These are phyloP conservation scores for Noctua janthe DNA, from an alignment of 2,888 invertebrate species.

Conservation along the genomic window DNA sequence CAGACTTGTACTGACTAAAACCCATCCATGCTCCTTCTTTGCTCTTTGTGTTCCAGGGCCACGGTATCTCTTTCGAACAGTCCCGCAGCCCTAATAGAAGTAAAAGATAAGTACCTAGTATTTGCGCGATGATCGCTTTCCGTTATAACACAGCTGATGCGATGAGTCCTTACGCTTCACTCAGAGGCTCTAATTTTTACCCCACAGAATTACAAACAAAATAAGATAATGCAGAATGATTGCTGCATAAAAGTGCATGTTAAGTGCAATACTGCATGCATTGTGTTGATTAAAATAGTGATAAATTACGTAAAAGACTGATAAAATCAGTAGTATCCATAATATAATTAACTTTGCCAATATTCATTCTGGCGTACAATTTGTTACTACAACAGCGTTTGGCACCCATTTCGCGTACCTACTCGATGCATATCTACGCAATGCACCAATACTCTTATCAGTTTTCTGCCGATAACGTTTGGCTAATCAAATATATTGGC, in stretches of 20 bases:
- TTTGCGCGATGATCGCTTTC: neutral
- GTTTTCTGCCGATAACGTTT: constrained; percentile 21
- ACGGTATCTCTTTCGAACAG: too few relatives aligned
- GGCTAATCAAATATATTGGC: constrained; percentile 24
- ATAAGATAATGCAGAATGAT: neutral
- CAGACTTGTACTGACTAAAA: too few relatives aligned
- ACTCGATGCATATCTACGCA: constrained; percentile 29
- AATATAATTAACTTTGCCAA: constrained; percentile 22
- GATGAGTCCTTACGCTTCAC: neutral
- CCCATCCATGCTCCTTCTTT: too few relatives aligned
- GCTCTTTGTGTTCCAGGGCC: too few relatives aligned
- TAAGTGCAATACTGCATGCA: neutral
- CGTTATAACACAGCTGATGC: neutral
- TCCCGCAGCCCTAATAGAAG: neutral
- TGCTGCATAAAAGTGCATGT: neutral
- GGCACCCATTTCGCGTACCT: constrained; percentile 1
- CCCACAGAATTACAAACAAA: neutral
- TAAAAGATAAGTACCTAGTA: neutral
- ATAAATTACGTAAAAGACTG: neutral
- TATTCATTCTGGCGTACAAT: constrained; percentile 16
- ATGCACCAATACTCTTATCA: constrained; percentile 46
- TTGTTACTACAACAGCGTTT: constrained; percentile 22
- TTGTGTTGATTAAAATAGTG: constrained; percentile 5
- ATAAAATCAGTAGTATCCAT: constrained; percentile 14
- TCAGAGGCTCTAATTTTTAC: neutral